Percentiles rank a stretch among this genome's conserved stretches.
Evolutionary conservation across 1,140 invertebrate species (phyloP).

Genomic region (Hestina assimilis): DNA sequence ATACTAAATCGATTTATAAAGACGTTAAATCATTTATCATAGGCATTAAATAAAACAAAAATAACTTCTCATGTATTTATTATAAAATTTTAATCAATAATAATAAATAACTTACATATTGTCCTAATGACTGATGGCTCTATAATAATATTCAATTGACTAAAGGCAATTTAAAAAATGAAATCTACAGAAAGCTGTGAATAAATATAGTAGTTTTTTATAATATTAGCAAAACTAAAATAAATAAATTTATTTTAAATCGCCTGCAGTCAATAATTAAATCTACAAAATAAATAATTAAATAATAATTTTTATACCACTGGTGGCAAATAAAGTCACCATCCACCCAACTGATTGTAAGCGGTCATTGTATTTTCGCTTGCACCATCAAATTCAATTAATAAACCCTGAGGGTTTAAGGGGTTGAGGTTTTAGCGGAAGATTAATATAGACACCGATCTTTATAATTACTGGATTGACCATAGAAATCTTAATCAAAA

Average conservation of each 20-base stretch:
- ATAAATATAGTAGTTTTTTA: not conserved
- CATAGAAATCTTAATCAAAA: no score
- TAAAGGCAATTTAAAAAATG: not conserved
- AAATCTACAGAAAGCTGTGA: not conserved
- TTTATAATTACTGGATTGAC: no score
- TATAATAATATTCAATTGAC: slow-evolving; percentile 2
- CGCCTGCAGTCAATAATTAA: slow-evolving; percentile 1
- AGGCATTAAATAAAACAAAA: no score
- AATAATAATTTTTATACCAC: not conserved
- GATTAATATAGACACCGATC: no score
- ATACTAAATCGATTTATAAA: not conserved
- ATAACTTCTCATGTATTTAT: slow-evolving; percentile 2
- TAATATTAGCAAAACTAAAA: not conserved
- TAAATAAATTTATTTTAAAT: not conserved
- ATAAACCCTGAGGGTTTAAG: no score
- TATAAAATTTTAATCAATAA: slow-evolving; percentile 15
- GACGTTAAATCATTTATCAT: no score
- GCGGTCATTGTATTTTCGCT: not conserved
- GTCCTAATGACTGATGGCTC: slow-evolving; percentile 21
- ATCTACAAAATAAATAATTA: not conserved
- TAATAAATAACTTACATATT: slow-evolving; percentile 14
- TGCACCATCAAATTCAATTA: no score
- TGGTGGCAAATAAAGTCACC: not conserved
- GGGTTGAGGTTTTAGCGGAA: no score
- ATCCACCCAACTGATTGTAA: not conserved